A percentile compares a stretch with the other conserved stretches of the same genome.
phyloP scores from a whole-genome alignment of 2,888 invertebrate genomes.

The Schrankia costaestrigalis region DNA sequence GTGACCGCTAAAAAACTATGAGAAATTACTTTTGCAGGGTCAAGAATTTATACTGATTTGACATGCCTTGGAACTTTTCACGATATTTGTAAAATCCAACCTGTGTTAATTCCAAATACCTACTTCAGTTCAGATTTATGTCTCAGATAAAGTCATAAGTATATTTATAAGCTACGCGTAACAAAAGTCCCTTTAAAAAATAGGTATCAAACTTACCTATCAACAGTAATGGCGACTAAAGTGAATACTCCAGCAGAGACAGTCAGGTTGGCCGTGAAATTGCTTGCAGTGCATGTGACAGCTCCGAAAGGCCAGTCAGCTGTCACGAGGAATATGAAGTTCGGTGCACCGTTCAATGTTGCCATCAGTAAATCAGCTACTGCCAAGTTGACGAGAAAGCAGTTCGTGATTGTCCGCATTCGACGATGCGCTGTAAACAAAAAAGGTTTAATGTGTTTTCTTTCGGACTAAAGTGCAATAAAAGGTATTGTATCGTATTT shows the following conservation, averaged over 20 bases:
- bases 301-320: conserved; percentile 94
- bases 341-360: conserved; percentile 91
- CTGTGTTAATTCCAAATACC: no score
- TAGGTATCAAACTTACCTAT: conserved; percentile 83
- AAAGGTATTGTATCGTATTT: not conserved
- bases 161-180: no score
- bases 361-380: conserved; percentile 93
- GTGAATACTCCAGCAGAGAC: conserved; percentile 96
- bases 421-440: conserved; percentile 84
- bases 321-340: conserved; percentile 92
- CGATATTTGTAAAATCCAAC: no score
- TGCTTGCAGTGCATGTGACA: conserved; percentile 91
- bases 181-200: not conserved
- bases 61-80: no score
- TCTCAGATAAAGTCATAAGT: no score
- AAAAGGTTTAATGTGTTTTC: not conserved
- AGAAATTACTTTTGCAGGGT: no score
- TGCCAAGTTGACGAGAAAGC: conserved; percentile 93
- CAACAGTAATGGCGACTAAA: conserved; percentile 94
- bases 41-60: no score
- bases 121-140: no score
- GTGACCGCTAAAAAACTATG: no score
- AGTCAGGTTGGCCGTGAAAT: conserved; percentile 94
- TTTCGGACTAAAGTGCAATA: not conserved
- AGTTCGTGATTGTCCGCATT: conserved; percentile 94